Conservation (phyloP, 2,888 invertebrate genomes). For the Clepsis dumicolana region DNA sequence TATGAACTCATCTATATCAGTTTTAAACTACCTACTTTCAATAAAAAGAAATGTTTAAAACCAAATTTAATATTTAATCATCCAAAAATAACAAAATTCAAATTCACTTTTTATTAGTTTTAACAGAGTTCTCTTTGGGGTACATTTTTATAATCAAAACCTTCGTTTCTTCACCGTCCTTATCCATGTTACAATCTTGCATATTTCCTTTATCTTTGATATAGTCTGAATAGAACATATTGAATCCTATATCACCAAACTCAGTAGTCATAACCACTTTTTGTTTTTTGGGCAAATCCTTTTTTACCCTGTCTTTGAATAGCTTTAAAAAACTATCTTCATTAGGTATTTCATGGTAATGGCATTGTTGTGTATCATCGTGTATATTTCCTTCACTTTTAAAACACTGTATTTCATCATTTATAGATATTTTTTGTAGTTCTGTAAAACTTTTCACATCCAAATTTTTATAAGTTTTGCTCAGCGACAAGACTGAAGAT, state of each 20-base stretch:
- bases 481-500: conserved; percentile 62
- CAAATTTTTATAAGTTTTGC: conserved; percentile 70
- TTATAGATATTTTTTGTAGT: not conserved
- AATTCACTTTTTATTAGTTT: conserved; percentile 47
- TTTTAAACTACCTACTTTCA: not conserved
- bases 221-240: conserved; percentile 65
- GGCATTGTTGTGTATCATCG: conserved; percentile 5
- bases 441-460: conserved; percentile 66
- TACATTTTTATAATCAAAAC: conserved; percentile 62
- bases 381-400: conserved; percentile 20
- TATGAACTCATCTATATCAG: no score
- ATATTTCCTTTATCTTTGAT: conserved; percentile 55
- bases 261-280: conserved; percentile 62
- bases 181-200: conserved; percentile 23
- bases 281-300: conserved; percentile 8
- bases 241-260: conserved; percentile 72
- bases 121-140: conserved; percentile 62
- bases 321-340: conserved; percentile 60
- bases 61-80: not conserved
- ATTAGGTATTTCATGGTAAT: conserved; percentile 58
- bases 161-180: conserved; percentile 52
- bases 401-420: conserved; percentile 35
- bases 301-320: conserved; percentile 51
- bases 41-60: not conserved
- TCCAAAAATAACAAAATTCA: not conserved